Base-by-base conservation (phyloP, 2,113 vertebrate genomes). In the Coregonus clupeaformis region DNA sequence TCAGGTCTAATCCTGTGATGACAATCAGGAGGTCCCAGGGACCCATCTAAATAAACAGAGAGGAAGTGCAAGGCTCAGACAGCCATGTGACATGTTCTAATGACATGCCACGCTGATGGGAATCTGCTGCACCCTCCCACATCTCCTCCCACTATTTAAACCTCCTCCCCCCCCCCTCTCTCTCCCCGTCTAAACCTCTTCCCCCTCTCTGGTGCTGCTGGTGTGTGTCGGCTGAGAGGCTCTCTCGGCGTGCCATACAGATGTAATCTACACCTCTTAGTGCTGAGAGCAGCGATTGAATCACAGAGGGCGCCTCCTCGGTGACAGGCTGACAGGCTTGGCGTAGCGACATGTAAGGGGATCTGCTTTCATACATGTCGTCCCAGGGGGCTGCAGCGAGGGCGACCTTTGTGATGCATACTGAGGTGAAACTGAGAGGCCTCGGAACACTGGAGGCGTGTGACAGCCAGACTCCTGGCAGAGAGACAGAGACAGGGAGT, bases 241-340 rank as follows among this genome's bases (percentile, higher is more conserved):
- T 80, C 77, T 68, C 77, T 68, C 30, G 67, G 77, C 32, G 57
- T 68, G 73, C 83, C 76, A 55, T 27, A 75, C 81, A 82, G 86
- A 88, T 89, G 90, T 91, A 89, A 91, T 90, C 78, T 77, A 88
- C 88, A 88, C 88, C 80, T 80, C 86, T 81, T 73, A 29, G 16
- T 78, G 82, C 77, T 79, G 79, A 82, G 74, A 78, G 77, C 80
- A 70, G 68, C 52, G 75, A 82, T 42, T 69, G 79, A 84, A 87
- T 80, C 77, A 27, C 80, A 12, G 82, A 77, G 68, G 82, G 84
- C 71, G 45, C 75, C 77, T 87, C 78, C 73, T 16, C 16, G 14
- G 76, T 84, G 86, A 90, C 82, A 65, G 72, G 84, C 7, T 36
- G 36, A 36, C 87, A 90, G 84, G 73, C 82, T 85, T 69, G 75